Percentiles rank a stretch among this genome's conserved stretches.
These are phyloP conservation scores for Ptychochromis oligacanthus DNA, from an alignment of 2,113 vertebrate species.

Conservation along the genomic window DNA sequence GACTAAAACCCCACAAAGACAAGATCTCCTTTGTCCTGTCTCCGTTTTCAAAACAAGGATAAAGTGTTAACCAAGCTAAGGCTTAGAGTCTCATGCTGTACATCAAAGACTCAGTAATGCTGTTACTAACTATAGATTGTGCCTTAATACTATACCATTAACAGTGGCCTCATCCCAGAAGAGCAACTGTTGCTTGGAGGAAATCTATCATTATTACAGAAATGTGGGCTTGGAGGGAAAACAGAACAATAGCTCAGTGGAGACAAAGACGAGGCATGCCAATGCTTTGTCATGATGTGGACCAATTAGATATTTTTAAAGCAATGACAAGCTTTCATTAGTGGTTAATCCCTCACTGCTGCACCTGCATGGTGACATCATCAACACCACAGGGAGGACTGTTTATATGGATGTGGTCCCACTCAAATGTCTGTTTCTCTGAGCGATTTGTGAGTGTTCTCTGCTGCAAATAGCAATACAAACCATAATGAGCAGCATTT, in stretches of 20 bases:
- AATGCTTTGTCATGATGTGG: slow-evolving; percentile 21
- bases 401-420: slow-evolving; percentile 5
- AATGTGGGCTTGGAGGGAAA: slow-evolving; percentile 23
- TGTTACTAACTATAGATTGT: slow-evolving; percentile 27
- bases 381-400: not conserved
- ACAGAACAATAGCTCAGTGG: slow-evolving; percentile 22
- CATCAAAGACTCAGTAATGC: slow-evolving; percentile 49
- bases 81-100: slow-evolving; percentile 8
- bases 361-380: slow-evolving; percentile 70
- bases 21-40: slow-evolving; percentile 1
- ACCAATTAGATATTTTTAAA: slow-evolving; percentile 58
- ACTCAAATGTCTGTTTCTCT: not conserved
- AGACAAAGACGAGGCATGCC: slow-evolving; percentile 25
- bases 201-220: slow-evolving; percentile 53
- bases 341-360: slow-evolving; percentile 40
- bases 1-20: slow-evolving; percentile 4
- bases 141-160: slow-evolving; percentile 59
- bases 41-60: slow-evolving; percentile 8
- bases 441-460: not conserved
- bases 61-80: not conserved
- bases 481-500: not conserved
- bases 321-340: slow-evolving; percentile 61
- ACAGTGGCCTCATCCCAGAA: slow-evolving; percentile 16
- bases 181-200: slow-evolving; percentile 23
- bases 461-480: not conserved